A percentile compares a stretch with the other conserved stretches of the same genome.
Evolutionary conservation across 2,797 vertebrate genomes (phyloP).

Genomic region (Pangasius sanitwongsei): DNA sequence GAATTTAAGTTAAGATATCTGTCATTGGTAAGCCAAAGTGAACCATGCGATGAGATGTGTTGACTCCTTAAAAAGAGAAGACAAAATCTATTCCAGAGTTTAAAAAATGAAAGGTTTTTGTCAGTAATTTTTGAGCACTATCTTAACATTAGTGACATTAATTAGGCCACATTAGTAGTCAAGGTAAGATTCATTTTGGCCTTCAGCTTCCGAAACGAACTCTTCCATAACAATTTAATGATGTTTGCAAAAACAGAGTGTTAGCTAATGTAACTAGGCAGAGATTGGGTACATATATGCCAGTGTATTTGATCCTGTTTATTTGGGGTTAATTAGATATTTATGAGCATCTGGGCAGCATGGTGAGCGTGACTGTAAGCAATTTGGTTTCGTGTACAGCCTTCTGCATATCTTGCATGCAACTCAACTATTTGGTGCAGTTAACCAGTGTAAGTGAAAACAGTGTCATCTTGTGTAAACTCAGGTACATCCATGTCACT

Average conservation of each 20-base stretch:
- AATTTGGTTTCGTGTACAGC: conserved; percentile 27
- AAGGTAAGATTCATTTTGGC: background rate
- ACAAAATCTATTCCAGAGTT: background rate
- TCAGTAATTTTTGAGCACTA: background rate
- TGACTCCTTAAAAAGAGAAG: background rate
- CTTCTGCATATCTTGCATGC: conserved; percentile 23
- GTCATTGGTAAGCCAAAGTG: background rate
- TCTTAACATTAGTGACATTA: background rate
- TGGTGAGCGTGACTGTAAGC: conserved; percentile 30
- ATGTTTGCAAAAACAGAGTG: background rate
- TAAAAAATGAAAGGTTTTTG: background rate
- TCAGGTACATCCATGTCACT: background rate
- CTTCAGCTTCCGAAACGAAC: background rate
- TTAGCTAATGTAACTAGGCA: background rate
- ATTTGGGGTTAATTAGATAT: conserved; percentile 47
- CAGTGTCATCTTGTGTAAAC: background rate
- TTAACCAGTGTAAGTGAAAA: background rate
- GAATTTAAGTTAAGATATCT: background rate
- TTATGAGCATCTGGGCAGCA: conserved; percentile 54
- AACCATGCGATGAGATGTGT: background rate
- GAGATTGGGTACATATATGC: background rate
- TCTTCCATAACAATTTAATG: background rate
- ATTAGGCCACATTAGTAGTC: background rate
- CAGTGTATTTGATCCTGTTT: conserved; percentile 44
- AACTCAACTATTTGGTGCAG: background rate